Evolutionary conservation across 2,888 invertebrate genomes (phyloP).

Genomic region (Noctuana brunneofusca): DNA sequence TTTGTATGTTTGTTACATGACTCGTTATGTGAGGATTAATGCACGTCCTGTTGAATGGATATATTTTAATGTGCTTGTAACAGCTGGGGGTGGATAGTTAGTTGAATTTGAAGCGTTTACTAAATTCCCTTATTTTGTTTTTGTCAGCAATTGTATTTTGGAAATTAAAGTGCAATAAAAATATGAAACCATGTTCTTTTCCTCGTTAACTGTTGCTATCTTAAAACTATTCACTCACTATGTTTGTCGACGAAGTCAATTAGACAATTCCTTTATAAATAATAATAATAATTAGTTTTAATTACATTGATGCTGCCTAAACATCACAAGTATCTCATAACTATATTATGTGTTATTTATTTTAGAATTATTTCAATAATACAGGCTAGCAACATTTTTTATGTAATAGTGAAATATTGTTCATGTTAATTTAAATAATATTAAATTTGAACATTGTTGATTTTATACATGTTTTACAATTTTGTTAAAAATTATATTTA

Average conservation of each 20-base stretch:
- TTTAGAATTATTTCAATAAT: background rate
- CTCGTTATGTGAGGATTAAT: background rate
- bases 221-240: background rate
- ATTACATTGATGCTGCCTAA: background rate
- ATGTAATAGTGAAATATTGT: constrained; percentile 6
- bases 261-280: too few species aligned
- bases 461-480: constrained; percentile 8
- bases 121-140: too few species aligned
- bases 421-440: background rate
- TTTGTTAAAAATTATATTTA: background rate
- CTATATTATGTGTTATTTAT: background rate
- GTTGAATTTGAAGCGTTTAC: background rate
- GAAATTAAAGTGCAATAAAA: background rate
- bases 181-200: background rate
- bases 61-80: background rate
- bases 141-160: background rate
- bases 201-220: background rate
- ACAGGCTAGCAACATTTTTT: background rate
- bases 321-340: background rate
- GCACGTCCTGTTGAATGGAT: background rate
- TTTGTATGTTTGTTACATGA: background rate
- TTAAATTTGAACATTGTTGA: background rate
- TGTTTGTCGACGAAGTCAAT: too few species aligned
- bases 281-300: background rate
- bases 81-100: background rate